Base-by-base conservation (phyloP, 1,140 invertebrate species). In the Drosophila subobscura region DNA sequence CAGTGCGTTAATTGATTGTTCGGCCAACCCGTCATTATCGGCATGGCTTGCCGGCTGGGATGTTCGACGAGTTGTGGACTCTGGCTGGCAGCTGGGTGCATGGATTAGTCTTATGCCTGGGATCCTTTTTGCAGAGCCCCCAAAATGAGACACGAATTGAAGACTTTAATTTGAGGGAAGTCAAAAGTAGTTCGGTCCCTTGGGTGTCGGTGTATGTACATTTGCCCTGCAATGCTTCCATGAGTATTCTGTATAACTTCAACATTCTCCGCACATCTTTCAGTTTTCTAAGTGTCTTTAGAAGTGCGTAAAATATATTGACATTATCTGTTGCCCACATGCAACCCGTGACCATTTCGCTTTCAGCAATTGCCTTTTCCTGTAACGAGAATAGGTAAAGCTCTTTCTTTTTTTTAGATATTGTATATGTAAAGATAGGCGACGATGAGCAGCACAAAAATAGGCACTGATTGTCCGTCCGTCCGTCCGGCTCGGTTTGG, bases 1-100 rank as follows among this genome's bases (percentile, higher is more conserved):
- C 61, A 63, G 65, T 72, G 71, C 71, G 71, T 73, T 73, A 73
- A 73, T 73, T 73, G 80, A 85, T 85, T 83, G 75, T 83, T 83
- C 67, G 58, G 57, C 65, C 55, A 54, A 42, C 57, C 58, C 67
- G 77, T 81, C 61, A 77, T 77, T 72, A 70, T 67, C 59, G 60
- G 41, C 68, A 66, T 20, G 16, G 16, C 16, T 20, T 20, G 0
- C 16, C 1, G 16, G 16, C 16, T 20, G 16, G 16, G 16, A 20
- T 20, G 16, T 20, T 20, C 16, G 16, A 20, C 16, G 16, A 20
- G 16, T 20, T 20, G 16, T 20, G 16, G 16, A 20, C 16, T 20
- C 1, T 0, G 16, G 16, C 1, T 20, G 16, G 16, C 16, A 20
- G 16, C 16, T 20, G 16, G 16, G 16, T 1, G 16, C 16, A 20